These are phyloP conservation scores for Merodon equestris DNA, from an alignment of 2,888 invertebrate genomes.

Conservation along the genomic window DNA sequence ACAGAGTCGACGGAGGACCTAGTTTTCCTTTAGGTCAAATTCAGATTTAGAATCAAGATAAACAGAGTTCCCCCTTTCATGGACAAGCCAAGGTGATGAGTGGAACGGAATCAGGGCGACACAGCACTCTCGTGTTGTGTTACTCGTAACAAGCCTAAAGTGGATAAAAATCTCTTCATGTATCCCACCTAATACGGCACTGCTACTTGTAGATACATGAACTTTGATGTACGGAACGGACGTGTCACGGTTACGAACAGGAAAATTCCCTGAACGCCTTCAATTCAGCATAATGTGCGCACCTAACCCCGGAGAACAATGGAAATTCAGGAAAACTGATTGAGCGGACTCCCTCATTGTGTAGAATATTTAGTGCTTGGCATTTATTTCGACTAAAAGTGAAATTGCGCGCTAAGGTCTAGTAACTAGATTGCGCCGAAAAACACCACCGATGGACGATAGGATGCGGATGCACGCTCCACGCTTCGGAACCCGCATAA, in stretches of 20 bases:
- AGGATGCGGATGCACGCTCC: slow-evolving; percentile 35
- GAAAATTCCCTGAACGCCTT: slow-evolving; percentile 19
- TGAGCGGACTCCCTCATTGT: no score
- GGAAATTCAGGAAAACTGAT: neutral
- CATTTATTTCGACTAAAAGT: slow-evolving; percentile 63
- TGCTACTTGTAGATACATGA: slow-evolving; percentile 11
- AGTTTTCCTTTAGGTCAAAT: slow-evolving; percentile 9
- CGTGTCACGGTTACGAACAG: slow-evolving; percentile 38
- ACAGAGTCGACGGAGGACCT: neutral
- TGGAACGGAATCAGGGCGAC: no score
- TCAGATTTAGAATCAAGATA: neutral
- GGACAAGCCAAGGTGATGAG: slow-evolving; percentile 7
- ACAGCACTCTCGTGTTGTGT: neutral
- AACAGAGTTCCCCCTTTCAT: neutral
- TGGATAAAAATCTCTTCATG: slow-evolving; percentile 39
- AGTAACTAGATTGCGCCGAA: slow-evolving; percentile 19
- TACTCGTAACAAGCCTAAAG: slow-evolving; percentile 3
- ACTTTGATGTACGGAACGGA: slow-evolving; percentile 10
- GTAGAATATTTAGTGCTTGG: slow-evolving; percentile 6
- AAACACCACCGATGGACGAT: slow-evolving; percentile 12
- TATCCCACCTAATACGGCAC: slow-evolving; percentile 3
- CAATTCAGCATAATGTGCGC: neutral
- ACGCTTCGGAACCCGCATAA: slow-evolving; percentile 59
- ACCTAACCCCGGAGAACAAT: neutral
- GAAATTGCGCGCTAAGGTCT: slow-evolving; percentile 45